A percentile compares a stretch with the other conserved stretches of the same genome.
Conservation (phyloP, 64 coral and sea anemone species). For the Stichodactyla mertensii region DNA sequence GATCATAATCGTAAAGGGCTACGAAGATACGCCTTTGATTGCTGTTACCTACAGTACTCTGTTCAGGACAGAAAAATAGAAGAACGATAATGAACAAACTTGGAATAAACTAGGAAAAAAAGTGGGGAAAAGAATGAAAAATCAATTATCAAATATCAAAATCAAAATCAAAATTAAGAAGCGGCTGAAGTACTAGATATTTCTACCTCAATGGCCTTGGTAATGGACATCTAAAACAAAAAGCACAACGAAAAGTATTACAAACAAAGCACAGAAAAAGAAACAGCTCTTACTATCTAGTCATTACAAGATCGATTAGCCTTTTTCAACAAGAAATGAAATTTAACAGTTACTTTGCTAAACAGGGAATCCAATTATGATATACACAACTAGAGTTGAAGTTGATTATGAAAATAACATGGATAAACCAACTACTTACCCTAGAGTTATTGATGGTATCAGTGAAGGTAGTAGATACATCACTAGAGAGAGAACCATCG, state of each 20-base stretch:
- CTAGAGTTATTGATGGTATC: conserved; percentile 57
- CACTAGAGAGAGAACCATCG: conserved; percentile 58
- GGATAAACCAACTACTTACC: neutral
- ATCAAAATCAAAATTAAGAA: neutral
- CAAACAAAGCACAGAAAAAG: neutral
- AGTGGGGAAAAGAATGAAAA: neutral
- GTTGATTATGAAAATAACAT: neutral
- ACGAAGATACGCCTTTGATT: conserved; percentile 37
- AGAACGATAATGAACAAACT: neutral
- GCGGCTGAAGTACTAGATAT: too few species aligned
- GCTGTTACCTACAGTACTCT: conserved; percentile 12
- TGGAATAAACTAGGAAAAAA: neutral
- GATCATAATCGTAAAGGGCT: conserved; percentile 90
- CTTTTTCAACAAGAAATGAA: too few species aligned
- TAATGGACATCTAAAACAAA: neutral
- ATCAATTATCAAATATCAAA: neutral
- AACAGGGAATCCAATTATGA: too few species aligned
- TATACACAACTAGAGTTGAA: too few species aligned
- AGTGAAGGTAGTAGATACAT: conserved; percentile 55
- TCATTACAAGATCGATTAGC: too few species aligned
- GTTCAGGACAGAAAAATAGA: neutral
- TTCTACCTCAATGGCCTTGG: neutral
- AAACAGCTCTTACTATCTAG: neutral
- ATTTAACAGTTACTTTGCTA: too few species aligned
- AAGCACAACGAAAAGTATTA: neutral